Percentiles rank a stretch among this genome's conserved stretches.
These are phyloP conservation scores for Drosophila macrospina DNA, from an alignment of 2,888 invertebrate species.

Conservation along the genomic window DNA sequence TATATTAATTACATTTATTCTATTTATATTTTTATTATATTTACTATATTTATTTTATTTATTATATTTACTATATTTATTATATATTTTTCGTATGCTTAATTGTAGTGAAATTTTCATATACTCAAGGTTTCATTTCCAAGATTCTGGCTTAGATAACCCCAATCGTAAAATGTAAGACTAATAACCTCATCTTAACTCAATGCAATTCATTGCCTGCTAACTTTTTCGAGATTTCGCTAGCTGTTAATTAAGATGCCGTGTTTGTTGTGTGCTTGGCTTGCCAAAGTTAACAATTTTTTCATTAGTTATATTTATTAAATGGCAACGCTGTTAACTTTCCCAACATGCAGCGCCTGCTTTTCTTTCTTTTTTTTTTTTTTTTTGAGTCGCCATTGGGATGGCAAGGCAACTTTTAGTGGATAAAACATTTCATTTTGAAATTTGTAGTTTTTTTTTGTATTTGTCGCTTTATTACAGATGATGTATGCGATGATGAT, in stretches of 20 bases:
- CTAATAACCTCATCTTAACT: constrained; percentile 39
- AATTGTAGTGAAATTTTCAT: too few relatives aligned
- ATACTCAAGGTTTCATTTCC: background rate
- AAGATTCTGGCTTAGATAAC: background rate
- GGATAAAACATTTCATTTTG: constrained; percentile 38
- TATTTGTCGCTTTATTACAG: constrained; percentile 54
- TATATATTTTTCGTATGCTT: too few relatives aligned
- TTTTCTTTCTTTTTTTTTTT: constrained; percentile 15
- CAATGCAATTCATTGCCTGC: constrained; percentile 12
- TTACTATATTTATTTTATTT: too few relatives aligned
- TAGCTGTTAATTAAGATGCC: constrained; percentile 65
- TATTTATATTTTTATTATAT: too few relatives aligned
- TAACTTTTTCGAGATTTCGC: constrained; percentile 40
- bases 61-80: too few relatives aligned
- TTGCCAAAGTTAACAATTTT: constrained; percentile 67
- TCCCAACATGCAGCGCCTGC: constrained; percentile 40
- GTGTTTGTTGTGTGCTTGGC: constrained; percentile 30
- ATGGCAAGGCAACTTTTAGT: constrained; percentile 46
- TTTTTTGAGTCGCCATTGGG: constrained; percentile 38
- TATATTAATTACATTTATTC: too few relatives aligned
- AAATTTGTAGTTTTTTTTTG: constrained; percentile 40
- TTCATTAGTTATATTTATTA: constrained; percentile 80
- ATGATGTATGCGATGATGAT: constrained; percentile 72
- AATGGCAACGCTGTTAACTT: constrained; percentile 61
- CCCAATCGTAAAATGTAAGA: constrained; percentile 18